Evolutionary conservation across 2,113 vertebrate species (phyloP).

Genomic region (Proterorhinus semilunaris): DNA sequence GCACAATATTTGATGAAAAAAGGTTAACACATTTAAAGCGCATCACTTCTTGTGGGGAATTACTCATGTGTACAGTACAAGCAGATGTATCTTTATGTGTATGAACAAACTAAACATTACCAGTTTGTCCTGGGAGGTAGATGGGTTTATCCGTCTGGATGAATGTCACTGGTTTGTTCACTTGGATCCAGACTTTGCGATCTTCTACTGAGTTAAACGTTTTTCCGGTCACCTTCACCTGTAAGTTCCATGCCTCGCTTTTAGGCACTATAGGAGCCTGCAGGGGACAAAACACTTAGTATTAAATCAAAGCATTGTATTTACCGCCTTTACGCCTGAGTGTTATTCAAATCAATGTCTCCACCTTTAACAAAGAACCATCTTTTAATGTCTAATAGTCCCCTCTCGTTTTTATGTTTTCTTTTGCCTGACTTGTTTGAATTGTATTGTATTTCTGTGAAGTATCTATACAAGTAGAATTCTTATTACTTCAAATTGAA

Average conservation of each 20-base stretch:
- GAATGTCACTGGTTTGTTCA: slow-evolving; percentile 42
- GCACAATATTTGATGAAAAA: neutral
- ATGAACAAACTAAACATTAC: slow-evolving; percentile 31
- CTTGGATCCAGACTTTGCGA: slow-evolving; percentile 59
- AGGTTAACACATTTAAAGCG: too few species aligned
- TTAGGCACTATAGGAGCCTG: slow-evolving; percentile 52
- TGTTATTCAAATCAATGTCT: too few species aligned
- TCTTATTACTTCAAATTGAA: too few species aligned
- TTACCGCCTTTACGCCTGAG: too few species aligned
- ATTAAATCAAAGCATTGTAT: neutral
- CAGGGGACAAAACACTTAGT: neutral
- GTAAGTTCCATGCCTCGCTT: slow-evolving; percentile 33
- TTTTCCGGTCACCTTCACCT: slow-evolving; percentile 57
- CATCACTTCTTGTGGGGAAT: too few species aligned
- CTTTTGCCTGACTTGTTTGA: neutral
- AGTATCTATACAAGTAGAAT: too few species aligned
- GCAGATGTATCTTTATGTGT: too few species aligned
- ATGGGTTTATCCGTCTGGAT: slow-evolving; percentile 73
- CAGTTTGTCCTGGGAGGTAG: slow-evolving; percentile 74
- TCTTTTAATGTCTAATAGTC: too few species aligned
- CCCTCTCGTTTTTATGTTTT: too few species aligned
- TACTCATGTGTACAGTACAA: too few species aligned
- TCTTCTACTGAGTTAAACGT: slow-evolving; percentile 53
- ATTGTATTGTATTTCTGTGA: neutral
- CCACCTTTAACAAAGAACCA: too few species aligned